A percentile compares a stretch with the other conserved stretches of the same genome.
Evolutionary conservation across 2,888 invertebrate genomes (phyloP).

Genomic region (Theretra japonica): DNA sequence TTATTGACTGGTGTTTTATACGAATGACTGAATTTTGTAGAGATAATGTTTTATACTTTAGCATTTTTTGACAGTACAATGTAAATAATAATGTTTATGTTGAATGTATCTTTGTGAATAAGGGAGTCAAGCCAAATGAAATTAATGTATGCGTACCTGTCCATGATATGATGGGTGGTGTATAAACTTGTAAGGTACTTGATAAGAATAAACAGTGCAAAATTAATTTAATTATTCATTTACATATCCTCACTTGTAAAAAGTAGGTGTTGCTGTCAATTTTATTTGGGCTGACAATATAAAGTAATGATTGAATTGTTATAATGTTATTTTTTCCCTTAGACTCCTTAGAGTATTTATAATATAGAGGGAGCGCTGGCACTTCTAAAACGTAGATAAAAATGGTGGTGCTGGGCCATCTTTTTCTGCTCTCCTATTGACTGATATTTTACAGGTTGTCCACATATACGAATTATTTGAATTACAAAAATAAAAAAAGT

Average conservation of each 20-base stretch:
- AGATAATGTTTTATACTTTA: conserved; percentile 47
- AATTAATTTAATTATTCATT: conserved; percentile 39
- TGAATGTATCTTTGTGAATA: conserved; percentile 59
- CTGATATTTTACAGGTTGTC: too few species aligned
- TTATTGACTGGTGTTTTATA: conserved; percentile 48
- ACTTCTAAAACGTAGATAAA: too few species aligned
- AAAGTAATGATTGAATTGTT: conserved; percentile 20
- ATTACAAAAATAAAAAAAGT: too few species aligned
- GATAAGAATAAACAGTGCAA: conserved; percentile 75
- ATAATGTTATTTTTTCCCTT: conserved; percentile 9
- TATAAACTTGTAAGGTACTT: conserved; percentile 54
- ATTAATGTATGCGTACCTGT: conserved; percentile 44
- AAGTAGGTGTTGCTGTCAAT: conserved; percentile 18
- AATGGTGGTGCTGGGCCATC: too few species aligned
- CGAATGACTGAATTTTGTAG: conserved; percentile 52
- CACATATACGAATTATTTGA: too few species aligned
- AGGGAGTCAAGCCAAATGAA: conserved; percentile 52
- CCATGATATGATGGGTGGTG: conserved; percentile 44
- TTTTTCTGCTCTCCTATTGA: too few species aligned
- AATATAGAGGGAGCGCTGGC: too few species aligned
- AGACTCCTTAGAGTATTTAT: too few species aligned
- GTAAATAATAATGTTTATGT: conserved; percentile 74
- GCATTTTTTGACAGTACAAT: conserved; percentile 62
- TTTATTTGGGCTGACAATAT: conserved; percentile 20
- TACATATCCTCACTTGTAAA: conserved; percentile 19